Conservation (phyloP, 2,888 invertebrate species). For the Ommatoiulus sabulosus region DNA sequence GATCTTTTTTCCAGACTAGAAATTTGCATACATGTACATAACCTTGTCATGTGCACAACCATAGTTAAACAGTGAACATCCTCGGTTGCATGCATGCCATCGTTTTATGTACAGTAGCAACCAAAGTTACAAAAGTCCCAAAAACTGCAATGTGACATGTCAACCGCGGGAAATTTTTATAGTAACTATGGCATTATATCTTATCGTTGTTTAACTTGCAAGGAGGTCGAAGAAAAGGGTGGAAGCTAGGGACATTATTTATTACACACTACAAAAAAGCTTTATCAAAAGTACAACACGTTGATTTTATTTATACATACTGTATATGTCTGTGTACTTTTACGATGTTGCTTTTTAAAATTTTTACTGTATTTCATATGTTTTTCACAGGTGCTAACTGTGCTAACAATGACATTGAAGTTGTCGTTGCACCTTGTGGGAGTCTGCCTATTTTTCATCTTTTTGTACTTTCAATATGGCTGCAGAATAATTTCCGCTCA, state of each 20-base stretch:
- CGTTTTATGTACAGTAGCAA: background rate
- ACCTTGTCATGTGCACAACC: too few species aligned
- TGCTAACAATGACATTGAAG: background rate
- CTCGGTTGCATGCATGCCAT: too few species aligned
- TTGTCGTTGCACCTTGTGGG: background rate
- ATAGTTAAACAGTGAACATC: too few species aligned
- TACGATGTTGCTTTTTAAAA: background rate
- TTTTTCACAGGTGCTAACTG: background rate
- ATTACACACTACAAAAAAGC: background rate
- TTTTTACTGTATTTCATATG: background rate
- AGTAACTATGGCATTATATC: background rate
- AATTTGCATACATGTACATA: too few species aligned
- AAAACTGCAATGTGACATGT: background rate
- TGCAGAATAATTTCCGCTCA: background rate
- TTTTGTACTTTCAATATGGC: background rate
- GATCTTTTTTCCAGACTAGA: too few species aligned
- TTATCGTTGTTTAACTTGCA: background rate
- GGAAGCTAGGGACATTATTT: background rate
- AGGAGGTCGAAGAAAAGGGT: background rate
- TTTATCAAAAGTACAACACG: background rate
- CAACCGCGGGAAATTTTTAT: background rate
- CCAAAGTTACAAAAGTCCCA: background rate
- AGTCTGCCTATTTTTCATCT: background rate
- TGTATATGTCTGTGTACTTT: background rate
- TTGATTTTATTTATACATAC: background rate